phyloP scores from a whole-genome alignment of 1,140 invertebrate genomes.

The Orius insidiosus region DNA sequence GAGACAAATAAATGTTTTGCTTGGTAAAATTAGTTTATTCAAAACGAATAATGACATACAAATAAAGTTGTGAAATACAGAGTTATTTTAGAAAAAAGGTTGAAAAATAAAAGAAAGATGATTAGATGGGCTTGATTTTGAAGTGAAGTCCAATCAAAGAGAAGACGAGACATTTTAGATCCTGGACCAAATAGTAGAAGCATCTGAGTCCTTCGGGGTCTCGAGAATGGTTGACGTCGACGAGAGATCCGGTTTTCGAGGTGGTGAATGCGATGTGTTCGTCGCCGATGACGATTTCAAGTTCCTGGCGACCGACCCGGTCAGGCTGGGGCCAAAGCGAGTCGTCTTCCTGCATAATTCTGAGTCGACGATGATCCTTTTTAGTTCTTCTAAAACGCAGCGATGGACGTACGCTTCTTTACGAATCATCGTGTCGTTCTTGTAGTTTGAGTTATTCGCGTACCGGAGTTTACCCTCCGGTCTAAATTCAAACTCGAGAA shows the following conservation, averaged over 20 bases:
- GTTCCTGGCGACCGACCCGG: constrained; percentile 88
- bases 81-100: too few relatives aligned
- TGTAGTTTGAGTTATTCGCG: constrained; percentile 99
- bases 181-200: constrained; percentile 98
- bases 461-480: constrained; percentile 96
- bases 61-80: too few relatives aligned
- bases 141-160: constrained; percentile 99
- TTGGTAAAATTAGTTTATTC: too few relatives aligned
- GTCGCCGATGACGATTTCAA: constrained; percentile 98
- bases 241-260: constrained; percentile 94
- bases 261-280: constrained; percentile 99
- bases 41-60: too few relatives aligned
- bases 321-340: constrained; percentile 92
- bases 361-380: constrained; percentile 91
- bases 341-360: constrained; percentile 99
- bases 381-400: constrained; percentile 96
- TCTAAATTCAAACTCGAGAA: constrained; percentile 96
- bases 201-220: constrained; percentile 94
- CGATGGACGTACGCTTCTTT: constrained; percentile 97
- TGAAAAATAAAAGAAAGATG: too few relatives aligned
- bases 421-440: constrained; percentile 99
- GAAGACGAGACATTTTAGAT: constrained; percentile 97
- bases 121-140: constrained; percentile 98
- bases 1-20: too few relatives aligned
- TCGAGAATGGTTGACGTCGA: constrained; percentile 94